Evolutionary conservation across 2,888 invertebrate genomes (phyloP).

Genomic region (Poecilobothrus nobilitatus): DNA sequence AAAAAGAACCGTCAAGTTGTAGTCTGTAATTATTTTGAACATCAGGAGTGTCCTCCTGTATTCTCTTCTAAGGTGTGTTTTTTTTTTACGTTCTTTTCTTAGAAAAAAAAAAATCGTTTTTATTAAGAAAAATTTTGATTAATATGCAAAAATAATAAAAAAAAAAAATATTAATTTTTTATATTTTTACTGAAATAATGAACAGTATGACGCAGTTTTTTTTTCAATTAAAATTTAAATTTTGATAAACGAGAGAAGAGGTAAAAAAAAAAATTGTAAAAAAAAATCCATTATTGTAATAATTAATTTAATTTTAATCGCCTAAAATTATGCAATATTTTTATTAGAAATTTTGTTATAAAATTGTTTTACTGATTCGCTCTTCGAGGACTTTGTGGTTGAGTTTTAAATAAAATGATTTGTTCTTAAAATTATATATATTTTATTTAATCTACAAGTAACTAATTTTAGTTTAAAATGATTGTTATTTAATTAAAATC

Average conservation of each 20-base stretch:
- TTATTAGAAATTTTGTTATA: no score
- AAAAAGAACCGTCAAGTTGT: neutral
- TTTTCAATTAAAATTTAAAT: neutral
- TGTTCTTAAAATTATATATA: no score
- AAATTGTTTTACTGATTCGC: no score
- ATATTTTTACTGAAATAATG: neutral
- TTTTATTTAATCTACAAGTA: no score
- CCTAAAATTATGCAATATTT: neutral
- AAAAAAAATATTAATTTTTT: neutral
- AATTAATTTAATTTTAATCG: neutral
- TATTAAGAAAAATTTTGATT: slow-evolving; percentile 5
- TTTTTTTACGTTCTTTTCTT: neutral
- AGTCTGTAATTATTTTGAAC: neutral
- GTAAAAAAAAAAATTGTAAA: neutral
- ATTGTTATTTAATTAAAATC: no score
- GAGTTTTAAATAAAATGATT: no score
- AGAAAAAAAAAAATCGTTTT: neutral
- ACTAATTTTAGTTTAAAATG: no score
- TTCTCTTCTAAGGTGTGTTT: neutral
- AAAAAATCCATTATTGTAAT: no score
- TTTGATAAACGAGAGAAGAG: neutral
- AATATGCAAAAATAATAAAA: neutral
- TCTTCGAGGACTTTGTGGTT: no score
- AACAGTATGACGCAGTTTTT: neutral
- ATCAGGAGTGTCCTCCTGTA: neutral